Evolutionary conservation across 2,797 vertebrate genomes (phyloP).

Genomic region (Acrossocheilus wenchowensis): DNA sequence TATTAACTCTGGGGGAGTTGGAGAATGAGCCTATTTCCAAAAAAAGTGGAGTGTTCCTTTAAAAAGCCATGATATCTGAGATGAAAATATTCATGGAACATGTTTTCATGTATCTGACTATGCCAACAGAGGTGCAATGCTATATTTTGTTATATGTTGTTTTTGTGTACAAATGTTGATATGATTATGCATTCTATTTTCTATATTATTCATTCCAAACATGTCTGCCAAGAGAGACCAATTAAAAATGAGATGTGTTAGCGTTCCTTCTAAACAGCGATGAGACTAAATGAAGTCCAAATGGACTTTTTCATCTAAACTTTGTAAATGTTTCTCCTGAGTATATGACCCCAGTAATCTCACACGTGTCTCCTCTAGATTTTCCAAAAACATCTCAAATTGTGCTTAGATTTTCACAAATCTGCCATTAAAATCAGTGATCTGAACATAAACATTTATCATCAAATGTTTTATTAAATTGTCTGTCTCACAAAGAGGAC

Average conservation of each 20-base stretch:
- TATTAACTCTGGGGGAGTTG: too few relatives aligned
- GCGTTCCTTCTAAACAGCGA: not conserved
- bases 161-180: constrained; percentile 28
- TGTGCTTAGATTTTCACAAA: not conserved
- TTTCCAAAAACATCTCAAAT: not conserved
- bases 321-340: not conserved
- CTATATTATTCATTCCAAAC: not conserved
- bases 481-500: not conserved
- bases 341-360: not conserved
- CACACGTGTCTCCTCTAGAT: not conserved
- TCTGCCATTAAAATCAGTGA: not conserved
- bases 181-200: not conserved
- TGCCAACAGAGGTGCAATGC: not conserved
- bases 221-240: not conserved
- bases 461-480: not conserved
- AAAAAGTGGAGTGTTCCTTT: not conserved
- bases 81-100: not conserved
- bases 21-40: too few relatives aligned
- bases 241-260: not conserved
- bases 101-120: not conserved
- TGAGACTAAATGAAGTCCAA: not conserved
- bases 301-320: not conserved
- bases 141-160: not conserved
- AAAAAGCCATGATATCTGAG: not conserved
- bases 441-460: not conserved